phyloP scores from a whole-genome alignment of 2,888 invertebrate species.

The Nipponacmea schrenckii region DNA sequence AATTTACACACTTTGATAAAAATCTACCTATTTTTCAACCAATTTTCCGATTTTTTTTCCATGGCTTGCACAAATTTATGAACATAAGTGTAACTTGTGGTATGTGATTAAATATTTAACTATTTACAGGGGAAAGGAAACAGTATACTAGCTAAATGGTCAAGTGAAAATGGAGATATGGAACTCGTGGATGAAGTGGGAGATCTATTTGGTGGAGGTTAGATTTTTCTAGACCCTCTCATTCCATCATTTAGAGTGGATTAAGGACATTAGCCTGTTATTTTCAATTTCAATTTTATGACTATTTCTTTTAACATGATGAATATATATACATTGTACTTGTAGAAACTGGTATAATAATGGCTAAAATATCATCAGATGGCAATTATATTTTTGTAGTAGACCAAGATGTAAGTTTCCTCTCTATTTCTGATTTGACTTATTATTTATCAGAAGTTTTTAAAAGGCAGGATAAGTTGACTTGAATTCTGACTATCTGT shows the following conservation, averaged over 20 bases:
- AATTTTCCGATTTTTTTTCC: no score
- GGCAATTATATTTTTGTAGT: slow-evolving; percentile 45
- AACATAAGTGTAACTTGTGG: no score
- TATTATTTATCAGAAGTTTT: background rate
- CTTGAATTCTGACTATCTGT: no score
- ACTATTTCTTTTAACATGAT: no score
- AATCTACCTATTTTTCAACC: no score
- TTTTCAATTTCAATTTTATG: background rate
- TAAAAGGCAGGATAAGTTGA: no score
- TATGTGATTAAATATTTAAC: no score
- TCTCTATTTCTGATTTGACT: background rate
- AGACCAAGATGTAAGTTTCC: slow-evolving; percentile 45
- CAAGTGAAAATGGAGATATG: slow-evolving; percentile 32
- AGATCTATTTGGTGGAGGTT: slow-evolving; percentile 24
- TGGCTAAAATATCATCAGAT: slow-evolving; percentile 42
- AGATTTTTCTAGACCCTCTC: background rate
- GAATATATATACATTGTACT: slow-evolving; percentile 5
- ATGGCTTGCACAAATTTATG: no score
- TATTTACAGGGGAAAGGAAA: slow-evolving; percentile 47
- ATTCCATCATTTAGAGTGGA: no score
- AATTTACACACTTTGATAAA: no score
- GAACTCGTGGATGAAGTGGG: slow-evolving; percentile 35
- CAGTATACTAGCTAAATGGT: slow-evolving; percentile 44
- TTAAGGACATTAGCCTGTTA: background rate
- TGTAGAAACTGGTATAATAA: slow-evolving; percentile 39